Conservation (phyloP, 1,140 invertebrate genomes). For the honey bee (Apis mellifera) region DNA sequence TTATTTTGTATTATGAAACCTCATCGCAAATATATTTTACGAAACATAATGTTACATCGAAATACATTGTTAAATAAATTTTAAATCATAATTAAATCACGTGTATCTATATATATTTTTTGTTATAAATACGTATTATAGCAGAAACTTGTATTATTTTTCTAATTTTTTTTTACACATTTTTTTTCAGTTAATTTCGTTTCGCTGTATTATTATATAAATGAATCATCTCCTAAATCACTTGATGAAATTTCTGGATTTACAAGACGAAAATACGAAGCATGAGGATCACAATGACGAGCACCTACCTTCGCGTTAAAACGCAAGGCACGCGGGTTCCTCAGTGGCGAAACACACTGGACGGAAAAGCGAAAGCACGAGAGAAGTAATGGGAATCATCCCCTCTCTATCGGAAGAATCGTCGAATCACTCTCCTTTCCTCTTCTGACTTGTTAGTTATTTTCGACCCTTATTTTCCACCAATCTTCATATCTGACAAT, state of each 20-base stretch:
- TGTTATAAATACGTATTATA: no score
- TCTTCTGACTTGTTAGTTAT: slow-evolving; percentile 62
- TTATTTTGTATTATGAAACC: background rate
- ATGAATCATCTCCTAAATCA: background rate
- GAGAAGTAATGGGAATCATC: slow-evolving; percentile 49
- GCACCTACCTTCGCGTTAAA: slow-evolving; percentile 57
- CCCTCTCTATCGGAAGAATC: slow-evolving; percentile 59
- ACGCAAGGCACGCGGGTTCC: slow-evolving; percentile 62
- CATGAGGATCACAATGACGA: slow-evolving; percentile 21
- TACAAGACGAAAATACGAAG: background rate
- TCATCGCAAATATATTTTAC: background rate
- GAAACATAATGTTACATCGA: background rate
- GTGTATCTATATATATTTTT: background rate
- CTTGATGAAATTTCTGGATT: background rate
- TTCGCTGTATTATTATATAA: background rate
- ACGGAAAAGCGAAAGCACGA: slow-evolving; percentile 64
- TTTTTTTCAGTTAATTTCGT: background rate
- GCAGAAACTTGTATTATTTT: background rate
- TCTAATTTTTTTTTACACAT: background rate
- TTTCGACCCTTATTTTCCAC: slow-evolving; percentile 56
- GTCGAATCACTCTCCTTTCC: slow-evolving; percentile 56
- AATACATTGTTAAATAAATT: background rate
- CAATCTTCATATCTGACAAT: slow-evolving; percentile 26
- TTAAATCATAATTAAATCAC: background rate
- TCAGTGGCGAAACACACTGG: slow-evolving; percentile 63